Evolutionary conservation across 2,888 invertebrate genomes (phyloP), one percentile per base, ranked within the genome.

Genomic region (Lasioglossum leucozonium): DNA sequence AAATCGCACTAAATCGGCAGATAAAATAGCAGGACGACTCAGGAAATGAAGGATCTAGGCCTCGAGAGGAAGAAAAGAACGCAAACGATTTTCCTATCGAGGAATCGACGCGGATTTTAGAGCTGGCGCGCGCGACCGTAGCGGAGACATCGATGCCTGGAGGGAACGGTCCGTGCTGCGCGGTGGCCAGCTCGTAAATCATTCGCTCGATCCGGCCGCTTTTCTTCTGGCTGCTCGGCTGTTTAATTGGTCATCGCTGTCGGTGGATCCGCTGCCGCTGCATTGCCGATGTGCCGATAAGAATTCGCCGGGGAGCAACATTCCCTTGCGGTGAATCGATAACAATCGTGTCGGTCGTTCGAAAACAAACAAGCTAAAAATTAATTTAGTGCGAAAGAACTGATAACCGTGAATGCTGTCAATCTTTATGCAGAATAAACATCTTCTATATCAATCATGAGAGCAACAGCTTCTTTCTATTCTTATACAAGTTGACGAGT

Each of bases 131-230:
- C 69, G n/a, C 34, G 44, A 6, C 5, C 65, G 11, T 4, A 16
- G 30, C 37, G 65, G 84, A 78, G 76, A 84, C 79, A 72, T 79
- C 81, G 67, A 80, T 79, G 86, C 84, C 78, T 65, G 81, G 76
- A 81, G 79, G 80, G 78, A 71, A 76, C 65, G 65, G 37, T 37
- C 65, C 37, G 37, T 22, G 62, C 62, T 30, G 18, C 30, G 65
- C 76, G 78, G 34, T 80, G 84, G 44, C 76, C 71, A 37, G 85
- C 82, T 88, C 89, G 84, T 89, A 89, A 89, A 89, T 89, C 89
- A 89, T 85, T 72, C 81, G 26, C 34, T 62, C 67, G 80, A 79
- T 87, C 75, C 76, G 76, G 67, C 74, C 73, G 79, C 82, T 85
- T 86, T 84, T 86, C 88, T 75, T 80, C 77, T 37, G 73, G 62